These are phyloP conservation scores for Agelas oroides DNA, from an alignment of 37 sponge, comb jelly and placozoan genomes.

Conservation along the genomic window DNA sequence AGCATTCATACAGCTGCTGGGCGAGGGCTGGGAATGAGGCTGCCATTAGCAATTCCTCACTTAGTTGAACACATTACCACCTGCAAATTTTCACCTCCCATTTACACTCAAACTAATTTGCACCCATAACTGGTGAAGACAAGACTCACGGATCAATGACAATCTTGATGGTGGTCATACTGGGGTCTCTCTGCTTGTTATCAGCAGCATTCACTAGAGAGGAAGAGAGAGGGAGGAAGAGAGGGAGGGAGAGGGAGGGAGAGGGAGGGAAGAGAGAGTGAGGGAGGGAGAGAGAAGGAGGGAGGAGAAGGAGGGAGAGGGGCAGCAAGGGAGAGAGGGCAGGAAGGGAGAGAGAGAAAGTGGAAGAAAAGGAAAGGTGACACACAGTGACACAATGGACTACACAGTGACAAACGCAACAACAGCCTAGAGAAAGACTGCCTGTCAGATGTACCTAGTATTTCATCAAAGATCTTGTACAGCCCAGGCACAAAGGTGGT, in stretches of 20 bases:
- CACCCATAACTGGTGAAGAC: too few species aligned
- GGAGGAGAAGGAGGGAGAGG: neutral
- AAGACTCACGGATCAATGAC: conserved; percentile 89
- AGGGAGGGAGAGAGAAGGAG: neutral
- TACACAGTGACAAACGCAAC: neutral
- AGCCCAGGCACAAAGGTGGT: conserved; percentile 96
- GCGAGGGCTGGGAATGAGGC: too few species aligned
- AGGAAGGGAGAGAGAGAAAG: too few species aligned
- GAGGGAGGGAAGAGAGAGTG: neutral
- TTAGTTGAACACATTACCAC: too few species aligned
- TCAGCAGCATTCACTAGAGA: conserved; percentile 95
- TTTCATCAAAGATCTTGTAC: conserved; percentile 99
- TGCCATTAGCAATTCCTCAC: too few species aligned
- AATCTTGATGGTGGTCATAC: conserved; percentile 90
- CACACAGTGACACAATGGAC: neutral
- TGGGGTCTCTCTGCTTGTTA: conserved; percentile 93
- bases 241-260: neutral
- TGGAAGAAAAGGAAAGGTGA: neutral
- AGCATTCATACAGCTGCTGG: too few species aligned
- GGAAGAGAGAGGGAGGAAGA: neutral
- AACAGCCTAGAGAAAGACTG: neutral
- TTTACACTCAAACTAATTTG: too few species aligned
- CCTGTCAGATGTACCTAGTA: conserved; percentile 72
- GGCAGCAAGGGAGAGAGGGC: too few species aligned
- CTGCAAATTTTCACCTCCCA: too few species aligned